Percentiles rank a stretch among this genome's conserved stretches.
Evolutionary conservation across 2,797 vertebrate genomes (phyloP).

Genomic region (Gambelia wislizenii): DNA sequence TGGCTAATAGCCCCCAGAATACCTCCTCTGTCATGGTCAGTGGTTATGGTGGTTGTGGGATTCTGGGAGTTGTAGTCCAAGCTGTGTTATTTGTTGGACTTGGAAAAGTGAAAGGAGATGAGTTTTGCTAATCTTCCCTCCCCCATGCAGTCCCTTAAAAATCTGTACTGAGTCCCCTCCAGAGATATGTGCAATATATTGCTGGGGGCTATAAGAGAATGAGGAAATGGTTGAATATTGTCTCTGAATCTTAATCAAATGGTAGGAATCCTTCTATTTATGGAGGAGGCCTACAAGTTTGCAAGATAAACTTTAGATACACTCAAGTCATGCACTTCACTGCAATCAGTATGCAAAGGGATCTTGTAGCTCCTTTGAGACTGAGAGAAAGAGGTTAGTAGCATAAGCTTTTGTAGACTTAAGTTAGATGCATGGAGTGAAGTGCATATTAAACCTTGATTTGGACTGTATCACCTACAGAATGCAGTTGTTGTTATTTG

Average conservation of each 20-base stretch:
- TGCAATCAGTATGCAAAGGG: no score
- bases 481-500: fast-evolving
- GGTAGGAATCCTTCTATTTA: neutral
- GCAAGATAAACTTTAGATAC: neutral
- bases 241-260: neutral
- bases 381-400: no score
- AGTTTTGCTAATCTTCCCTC: neutral
- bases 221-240: neutral
- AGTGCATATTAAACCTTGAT: neutral
- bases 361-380: no score
- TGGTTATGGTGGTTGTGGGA: no score
- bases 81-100: neutral
- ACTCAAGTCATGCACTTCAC: neutral
- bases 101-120: neutral
- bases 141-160: neutral
- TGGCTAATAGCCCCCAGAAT: no score
- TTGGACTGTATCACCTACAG: neutral
- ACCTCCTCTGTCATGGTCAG: no score
- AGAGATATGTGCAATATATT: neutral
- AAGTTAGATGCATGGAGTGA: no score
- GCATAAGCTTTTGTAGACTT: no score
- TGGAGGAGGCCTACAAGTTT: neutral
- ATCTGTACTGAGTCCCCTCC: no score
- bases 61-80: no score
- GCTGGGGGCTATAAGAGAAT: neutral